Conservation (phyloP, 2,113 vertebrate genomes). For the Saccopteryx bilineata region DNA sequence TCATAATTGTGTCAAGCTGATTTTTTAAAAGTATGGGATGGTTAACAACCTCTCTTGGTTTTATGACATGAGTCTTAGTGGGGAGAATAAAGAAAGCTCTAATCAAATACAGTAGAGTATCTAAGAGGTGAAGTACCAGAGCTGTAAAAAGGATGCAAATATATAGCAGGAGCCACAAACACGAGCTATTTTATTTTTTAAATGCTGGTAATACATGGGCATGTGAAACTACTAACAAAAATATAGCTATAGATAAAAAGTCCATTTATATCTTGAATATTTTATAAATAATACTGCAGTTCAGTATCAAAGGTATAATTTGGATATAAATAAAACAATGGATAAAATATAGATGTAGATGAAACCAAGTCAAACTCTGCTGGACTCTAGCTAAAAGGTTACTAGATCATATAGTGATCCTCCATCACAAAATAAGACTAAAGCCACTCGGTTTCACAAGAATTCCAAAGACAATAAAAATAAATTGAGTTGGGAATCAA, state of each 20-base stretch:
- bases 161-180: not conserved
- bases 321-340: not conserved
- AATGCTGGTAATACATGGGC: not conserved
- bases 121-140: not conserved
- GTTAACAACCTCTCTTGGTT: not conserved
- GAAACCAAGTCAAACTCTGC: not conserved
- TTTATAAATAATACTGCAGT: not conserved
- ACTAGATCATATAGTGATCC: not conserved
- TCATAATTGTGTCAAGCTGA: not conserved
- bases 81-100: slow-evolving; percentile 12
- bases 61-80: not conserved
- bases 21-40: not conserved
- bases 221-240: slow-evolving; percentile 44
- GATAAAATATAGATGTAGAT: not conserved
- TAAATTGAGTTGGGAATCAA: not conserved
- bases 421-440: not conserved
- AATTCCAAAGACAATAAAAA: not conserved
- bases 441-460: not conserved
- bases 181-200: not conserved
- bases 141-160: not conserved
- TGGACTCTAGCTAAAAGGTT: not conserved
- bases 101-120: not conserved
- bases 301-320: not conserved
- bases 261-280: not conserved
- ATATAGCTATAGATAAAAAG: not conserved